Percentiles rank a stretch among this genome's conserved stretches.
Evolutionary conservation across 1,140 invertebrate genomes (phyloP).

Genomic region (Lineus longissimus): DNA sequence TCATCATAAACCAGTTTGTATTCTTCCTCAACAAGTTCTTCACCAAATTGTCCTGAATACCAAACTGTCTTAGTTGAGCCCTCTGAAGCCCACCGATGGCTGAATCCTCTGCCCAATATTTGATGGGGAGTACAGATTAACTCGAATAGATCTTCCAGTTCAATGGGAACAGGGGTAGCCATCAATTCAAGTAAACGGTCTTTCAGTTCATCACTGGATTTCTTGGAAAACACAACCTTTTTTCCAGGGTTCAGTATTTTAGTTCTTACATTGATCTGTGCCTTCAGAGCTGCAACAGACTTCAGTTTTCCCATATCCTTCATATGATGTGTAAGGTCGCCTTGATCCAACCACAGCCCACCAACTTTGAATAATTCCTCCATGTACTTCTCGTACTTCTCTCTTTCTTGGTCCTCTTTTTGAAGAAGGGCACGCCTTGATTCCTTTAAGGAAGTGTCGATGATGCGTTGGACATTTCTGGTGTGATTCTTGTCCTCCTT

Average conservation of each 20-base stretch:
- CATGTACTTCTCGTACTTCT: neutral
- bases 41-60: constrained; percentile 1
- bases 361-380: neutral
- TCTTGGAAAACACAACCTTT: neutral
- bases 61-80: neutral
- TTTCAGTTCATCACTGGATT: neutral
- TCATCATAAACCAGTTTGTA: neutral
- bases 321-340: neutral
- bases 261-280: neutral
- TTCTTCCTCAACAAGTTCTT: neutral
- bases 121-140: neutral
- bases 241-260: neutral
- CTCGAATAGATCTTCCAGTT: neutral
- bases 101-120: neutral
- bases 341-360: neutral
- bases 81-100: neutral
- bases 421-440: neutral
- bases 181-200: neutral
- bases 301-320: neutral
- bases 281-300: neutral
- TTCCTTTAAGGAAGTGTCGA: neutral
- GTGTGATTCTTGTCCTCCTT: constrained; percentile 1
- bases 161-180: neutral
- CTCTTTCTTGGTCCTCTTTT: neutral
- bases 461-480: constrained; percentile 1